These are phyloP conservation scores for Ginglymostoma cirratum DNA, from an alignment of 2,113 vertebrate species.

Conservation along the genomic window DNA sequence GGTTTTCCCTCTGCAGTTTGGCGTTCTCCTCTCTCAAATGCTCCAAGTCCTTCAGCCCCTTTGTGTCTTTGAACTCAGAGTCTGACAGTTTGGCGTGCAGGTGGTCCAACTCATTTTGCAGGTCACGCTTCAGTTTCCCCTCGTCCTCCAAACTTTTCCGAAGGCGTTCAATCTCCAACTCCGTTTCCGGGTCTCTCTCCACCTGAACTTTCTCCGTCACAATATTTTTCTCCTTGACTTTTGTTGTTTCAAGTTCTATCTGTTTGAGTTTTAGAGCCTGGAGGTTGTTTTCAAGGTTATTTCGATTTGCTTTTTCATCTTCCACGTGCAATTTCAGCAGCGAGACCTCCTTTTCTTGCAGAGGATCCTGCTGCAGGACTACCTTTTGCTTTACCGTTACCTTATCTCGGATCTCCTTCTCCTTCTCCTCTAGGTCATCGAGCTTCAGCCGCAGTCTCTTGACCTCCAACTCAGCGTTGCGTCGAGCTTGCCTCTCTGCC, in stretches of 20 bases:
- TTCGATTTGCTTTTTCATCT: slow-evolving; percentile 76
- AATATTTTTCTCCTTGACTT: slow-evolving; percentile 87
- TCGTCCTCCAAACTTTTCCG: slow-evolving; percentile 77
- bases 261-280: slow-evolving; percentile 71
- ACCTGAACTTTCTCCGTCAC: slow-evolving; percentile 88
- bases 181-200: slow-evolving; percentile 77
- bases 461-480: slow-evolving; percentile 85
- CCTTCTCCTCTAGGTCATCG: slow-evolving; percentile 69
- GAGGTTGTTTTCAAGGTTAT: slow-evolving; percentile 75
- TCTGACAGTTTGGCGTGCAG: slow-evolving; percentile 72
- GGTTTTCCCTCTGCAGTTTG: slow-evolving; percentile 82
- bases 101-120: slow-evolving; percentile 67
- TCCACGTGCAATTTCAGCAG: slow-evolving; percentile 80
- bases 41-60: slow-evolving; percentile 82
- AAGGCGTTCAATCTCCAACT: slow-evolving; percentile 80
- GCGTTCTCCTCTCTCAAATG: slow-evolving; percentile 85
- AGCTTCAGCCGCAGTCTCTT: slow-evolving; percentile 74
- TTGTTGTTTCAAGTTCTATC: slow-evolving; percentile 69
- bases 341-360: slow-evolving; percentile 86
- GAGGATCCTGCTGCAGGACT: slow-evolving; percentile 88
- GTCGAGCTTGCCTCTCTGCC: slow-evolving; percentile 72
- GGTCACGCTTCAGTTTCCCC: slow-evolving; percentile 64
- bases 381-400: slow-evolving; percentile 92
- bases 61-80: slow-evolving; percentile 87
- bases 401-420: slow-evolving; percentile 77